Conservation (phyloP, 2,797 vertebrate genomes). For the Taeniopygia guttata region DNA sequence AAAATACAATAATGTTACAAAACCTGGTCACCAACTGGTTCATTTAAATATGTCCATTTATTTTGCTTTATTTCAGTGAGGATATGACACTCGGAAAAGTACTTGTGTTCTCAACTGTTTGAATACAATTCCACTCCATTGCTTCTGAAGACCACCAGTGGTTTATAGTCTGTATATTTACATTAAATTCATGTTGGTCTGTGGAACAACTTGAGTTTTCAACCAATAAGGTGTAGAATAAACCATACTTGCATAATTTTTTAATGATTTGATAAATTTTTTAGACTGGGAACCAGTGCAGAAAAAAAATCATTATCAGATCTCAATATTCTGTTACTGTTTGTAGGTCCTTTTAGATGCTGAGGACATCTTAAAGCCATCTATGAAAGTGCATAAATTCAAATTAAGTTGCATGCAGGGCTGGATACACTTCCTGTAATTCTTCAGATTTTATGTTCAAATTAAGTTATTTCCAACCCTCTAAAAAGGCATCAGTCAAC, state of each 20-base stretch:
- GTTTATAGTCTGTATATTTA: neutral
- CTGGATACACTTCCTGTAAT: neutral
- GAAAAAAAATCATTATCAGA: neutral
- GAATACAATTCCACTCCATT: neutral
- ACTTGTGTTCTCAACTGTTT: neutral
- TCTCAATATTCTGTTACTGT: neutral
- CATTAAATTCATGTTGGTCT: neutral
- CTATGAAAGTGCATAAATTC: neutral
- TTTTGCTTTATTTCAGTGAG: neutral
- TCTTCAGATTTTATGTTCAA: neutral
- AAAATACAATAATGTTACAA: neutral
- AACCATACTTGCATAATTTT: neutral
- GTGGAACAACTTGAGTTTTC: neutral
- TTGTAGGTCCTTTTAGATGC: neutral
- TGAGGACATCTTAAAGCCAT: neutral
- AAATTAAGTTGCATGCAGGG: neutral
- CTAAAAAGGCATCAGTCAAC: neutral
- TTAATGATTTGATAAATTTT: neutral
- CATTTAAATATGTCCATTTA: neutral
- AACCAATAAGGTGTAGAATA: neutral
- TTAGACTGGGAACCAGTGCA: neutral
- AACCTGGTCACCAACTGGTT: neutral
- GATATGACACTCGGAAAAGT: neutral
- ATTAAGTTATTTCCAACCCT: neutral
- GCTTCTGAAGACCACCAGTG: neutral